Evolutionary conservation across 2,888 invertebrate genomes (phyloP).

Genomic region (Fabriciana adippe): DNA sequence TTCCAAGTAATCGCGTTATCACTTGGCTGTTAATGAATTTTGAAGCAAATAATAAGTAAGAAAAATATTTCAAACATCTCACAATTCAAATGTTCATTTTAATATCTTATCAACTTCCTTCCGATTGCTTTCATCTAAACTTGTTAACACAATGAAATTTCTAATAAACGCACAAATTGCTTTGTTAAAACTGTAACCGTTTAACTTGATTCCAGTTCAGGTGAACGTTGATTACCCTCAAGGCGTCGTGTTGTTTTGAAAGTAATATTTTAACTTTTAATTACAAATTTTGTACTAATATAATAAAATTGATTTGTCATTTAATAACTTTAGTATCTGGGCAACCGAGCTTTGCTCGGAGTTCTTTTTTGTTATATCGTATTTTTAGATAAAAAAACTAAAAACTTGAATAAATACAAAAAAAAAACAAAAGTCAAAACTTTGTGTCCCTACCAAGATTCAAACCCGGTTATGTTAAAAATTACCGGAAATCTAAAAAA

Average conservation of each 20-base stretch:
- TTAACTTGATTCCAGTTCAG: slow-evolving; percentile 34
- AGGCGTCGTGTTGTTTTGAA: slow-evolving; percentile 3
- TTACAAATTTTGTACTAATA: neutral
- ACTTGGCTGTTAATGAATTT: too few species aligned
- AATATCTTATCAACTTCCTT: slow-evolving; percentile 14
- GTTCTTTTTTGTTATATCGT: too few species aligned
- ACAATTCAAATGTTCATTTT: neutral
- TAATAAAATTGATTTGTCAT: slow-evolving; percentile 6
- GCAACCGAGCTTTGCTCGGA: too few species aligned
- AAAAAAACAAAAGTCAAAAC: too few species aligned
- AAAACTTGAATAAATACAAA: too few species aligned
- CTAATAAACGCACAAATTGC: slow-evolving; percentile 40
- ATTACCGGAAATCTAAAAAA: too few species aligned
- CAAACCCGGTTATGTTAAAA: too few species aligned
- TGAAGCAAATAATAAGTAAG: too few species aligned
- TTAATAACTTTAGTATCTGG: neutral
- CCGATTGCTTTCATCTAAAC: slow-evolving; percentile 25
- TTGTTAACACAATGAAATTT: slow-evolving; percentile 40
- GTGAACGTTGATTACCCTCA: slow-evolving; percentile 29
- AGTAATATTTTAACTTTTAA: slow-evolving; percentile 12
- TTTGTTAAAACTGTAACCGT: slow-evolving; percentile 39
- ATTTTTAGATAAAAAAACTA: too few species aligned
- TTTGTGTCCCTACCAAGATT: too few species aligned
- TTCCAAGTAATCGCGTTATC: too few species aligned
- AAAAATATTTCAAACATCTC: neutral